Evolutionary conservation across 2,888 invertebrate genomes (phyloP), one percentile per base, ranked within the genome.

Genomic region (Cantharis rufa): DNA sequence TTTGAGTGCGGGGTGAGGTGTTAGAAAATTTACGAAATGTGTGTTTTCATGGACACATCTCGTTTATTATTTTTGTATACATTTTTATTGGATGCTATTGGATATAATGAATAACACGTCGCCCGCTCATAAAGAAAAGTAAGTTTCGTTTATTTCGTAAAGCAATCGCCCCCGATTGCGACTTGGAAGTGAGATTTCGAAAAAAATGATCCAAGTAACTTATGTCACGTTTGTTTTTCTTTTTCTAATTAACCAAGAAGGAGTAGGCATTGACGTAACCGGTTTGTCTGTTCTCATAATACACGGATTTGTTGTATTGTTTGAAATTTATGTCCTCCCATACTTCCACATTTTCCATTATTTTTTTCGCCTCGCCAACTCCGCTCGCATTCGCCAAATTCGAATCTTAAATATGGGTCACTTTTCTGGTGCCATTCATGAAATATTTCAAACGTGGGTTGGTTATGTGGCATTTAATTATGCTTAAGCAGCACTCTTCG

Each of bases 41-140:
- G 85, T 85, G 82, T 84, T 84, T 82, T 82, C 82, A 82, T 84
- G 81, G 83, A 84, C 83, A 82, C 77, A 80, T 75, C 70, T 79
- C 80, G 80, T 81, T 80, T 81, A 76, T 75, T 79, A 79, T 79
- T 77, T 79, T 69, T 76, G 79, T 77, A 79, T 81, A 80, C 74
- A 76, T 75, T 78, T 83, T 83, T 82, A 83, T 81, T 84, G 82
- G 82, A 83, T 83, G 82, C 81, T 80, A 80, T 82, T 82, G 82
- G 79, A 81, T 81, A 84, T 82, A 82, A 87, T 87, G 87, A 86
- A 87, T 86, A 86, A 86, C 82, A 82, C 81, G 71, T 81, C 82
- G 62, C 68, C 83, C 21, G 78, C 84, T 70, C 74, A 83, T 78
- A 80, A 82, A 71, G 86, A 86, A 78, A 86, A 86, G 86, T 86